Percentiles rank a stretch among this genome's conserved stretches.
Evolutionary conservation across 1,140 invertebrate species (phyloP).

Genomic region (Atopsyche davidsoni): DNA sequence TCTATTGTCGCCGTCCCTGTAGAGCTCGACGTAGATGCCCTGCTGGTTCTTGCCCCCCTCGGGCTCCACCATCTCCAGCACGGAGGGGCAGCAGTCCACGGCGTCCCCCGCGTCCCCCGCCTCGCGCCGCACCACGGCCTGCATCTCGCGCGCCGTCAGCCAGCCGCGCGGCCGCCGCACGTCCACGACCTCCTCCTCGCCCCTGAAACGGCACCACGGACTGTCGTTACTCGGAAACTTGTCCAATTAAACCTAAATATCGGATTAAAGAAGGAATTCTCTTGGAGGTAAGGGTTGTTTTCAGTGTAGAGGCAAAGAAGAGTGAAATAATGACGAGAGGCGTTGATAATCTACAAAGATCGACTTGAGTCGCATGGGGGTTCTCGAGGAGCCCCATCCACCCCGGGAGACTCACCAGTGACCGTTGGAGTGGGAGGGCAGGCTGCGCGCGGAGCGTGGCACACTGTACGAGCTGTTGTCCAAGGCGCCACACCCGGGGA

Average conservation of each 20-base stretch:
- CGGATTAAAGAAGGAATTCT: no score
- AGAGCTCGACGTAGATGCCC: conserved; percentile 69
- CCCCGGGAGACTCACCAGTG: conserved; percentile 18
- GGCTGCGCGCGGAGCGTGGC: conserved; percentile 12
- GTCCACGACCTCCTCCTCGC: conserved; percentile 10
- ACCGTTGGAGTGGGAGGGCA: conserved; percentile 17
- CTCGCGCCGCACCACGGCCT: conserved; percentile 54
- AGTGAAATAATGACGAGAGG: no score
- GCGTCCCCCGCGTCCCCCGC: conserved; percentile 47
- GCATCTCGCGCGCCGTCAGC: conserved; percentile 53
- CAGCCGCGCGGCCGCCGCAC: conserved; percentile 26
- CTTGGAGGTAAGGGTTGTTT: no score
- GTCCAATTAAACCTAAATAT: no score
- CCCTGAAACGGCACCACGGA: no score
- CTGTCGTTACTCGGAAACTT: no score
- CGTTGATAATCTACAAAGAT: no score
- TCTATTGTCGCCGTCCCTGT: conserved; percentile 58
- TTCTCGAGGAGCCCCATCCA: no score
- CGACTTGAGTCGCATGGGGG: no score
- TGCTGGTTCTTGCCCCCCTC: conserved; percentile 67
- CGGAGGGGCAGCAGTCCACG: conserved; percentile 75
- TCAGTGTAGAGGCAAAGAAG: no score
- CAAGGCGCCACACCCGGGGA: conserved; percentile 18
- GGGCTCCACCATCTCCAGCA: conserved; percentile 70
- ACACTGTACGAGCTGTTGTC: conserved; percentile 24